Base-by-base conservation (phyloP, 2,888 invertebrate species). In the Congeria kusceri region DNA sequence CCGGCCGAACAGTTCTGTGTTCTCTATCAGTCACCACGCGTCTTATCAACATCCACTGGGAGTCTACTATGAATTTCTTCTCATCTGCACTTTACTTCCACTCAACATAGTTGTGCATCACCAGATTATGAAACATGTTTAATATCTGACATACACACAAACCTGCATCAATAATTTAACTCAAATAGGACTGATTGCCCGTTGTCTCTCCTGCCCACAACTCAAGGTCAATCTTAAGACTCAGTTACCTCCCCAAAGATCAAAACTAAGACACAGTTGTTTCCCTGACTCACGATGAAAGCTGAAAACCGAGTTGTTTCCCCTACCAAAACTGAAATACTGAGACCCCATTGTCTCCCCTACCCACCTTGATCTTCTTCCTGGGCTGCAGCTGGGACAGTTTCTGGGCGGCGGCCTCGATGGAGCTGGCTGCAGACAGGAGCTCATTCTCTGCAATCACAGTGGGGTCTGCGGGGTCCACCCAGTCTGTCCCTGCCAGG, bases 371-470 rank as follows among this genome's bases (percentile, higher is more conserved):
- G 27, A 96, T 95, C 95, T 79, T 89, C 82, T 92, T 96, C 95
- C 99, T 95, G 0, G 99, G 99, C 73, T 98, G 95, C 25, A 99
- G 95, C 86, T 96, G 96, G 39, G 98, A 97, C 80, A 99, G 95
- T 92, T 99, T 99, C 93, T 97, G 97, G 25, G 99, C 99, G 3
- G 99, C 99, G 0, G 98, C 98, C 94, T 99, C 99, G 86, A 99
- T 99, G 65, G 98, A 98, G 66, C 97, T 98, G 0, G 99, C 99
- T 0, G 99, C 99, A 0, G 98, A 98, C 15, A 99, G 95, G 44
- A 99, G 94, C 93, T 99, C 99, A 93, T 97, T 98, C 94, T 99
- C 99, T 0, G 99, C 99, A 39, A 99, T 98, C 18, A 98, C 98
- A 0, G 98, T 98, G 0, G 98, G 98, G 94, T 99, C 98, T 90